Percentiles rank a stretch among this genome's conserved stretches.
phyloP scores from a whole-genome alignment of 2,797 vertebrate genomes.

The Xerus rutilus region DNA sequence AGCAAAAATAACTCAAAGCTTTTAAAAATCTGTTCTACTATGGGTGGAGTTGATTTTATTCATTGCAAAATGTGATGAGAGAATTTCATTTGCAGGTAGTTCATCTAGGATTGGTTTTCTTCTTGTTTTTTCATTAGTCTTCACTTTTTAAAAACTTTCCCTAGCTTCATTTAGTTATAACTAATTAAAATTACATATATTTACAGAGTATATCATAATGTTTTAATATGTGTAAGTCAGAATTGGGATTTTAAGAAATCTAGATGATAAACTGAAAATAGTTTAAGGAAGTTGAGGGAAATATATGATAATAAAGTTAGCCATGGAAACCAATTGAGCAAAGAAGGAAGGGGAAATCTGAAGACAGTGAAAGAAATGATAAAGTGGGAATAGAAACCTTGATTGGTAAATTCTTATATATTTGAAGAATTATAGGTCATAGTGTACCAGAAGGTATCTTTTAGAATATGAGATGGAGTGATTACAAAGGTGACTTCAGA shows the following conservation, averaged over 20 bases:
- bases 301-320: not conserved
- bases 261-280: not conserved
- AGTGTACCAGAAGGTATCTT: not conserved
- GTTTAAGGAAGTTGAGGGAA: not conserved
- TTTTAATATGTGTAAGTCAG: not conserved
- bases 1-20: constrained; percentile 17
- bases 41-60: not conserved
- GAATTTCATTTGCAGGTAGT: not conserved
- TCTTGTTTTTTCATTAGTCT: not conserved
- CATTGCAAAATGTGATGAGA: not conserved
- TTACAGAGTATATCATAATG: not conserved
- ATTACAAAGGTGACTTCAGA: not conserved
- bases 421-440: not conserved
- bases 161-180: not conserved
- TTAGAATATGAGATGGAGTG: not conserved
- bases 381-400: not conserved
- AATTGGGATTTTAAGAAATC: not conserved
- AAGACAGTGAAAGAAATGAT: not conserved
- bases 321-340: not conserved
- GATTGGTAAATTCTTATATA: not conserved
- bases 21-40: not conserved
- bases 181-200: not conserved
- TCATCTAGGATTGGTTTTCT: not conserved
- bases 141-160: not conserved
- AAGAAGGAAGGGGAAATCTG: not conserved